Percentiles rank a stretch among this genome's conserved stretches.
These are phyloP conservation scores for Morelia viridis DNA, from an alignment of 2,797 vertebrate genomes.

Conservation along the genomic window DNA sequence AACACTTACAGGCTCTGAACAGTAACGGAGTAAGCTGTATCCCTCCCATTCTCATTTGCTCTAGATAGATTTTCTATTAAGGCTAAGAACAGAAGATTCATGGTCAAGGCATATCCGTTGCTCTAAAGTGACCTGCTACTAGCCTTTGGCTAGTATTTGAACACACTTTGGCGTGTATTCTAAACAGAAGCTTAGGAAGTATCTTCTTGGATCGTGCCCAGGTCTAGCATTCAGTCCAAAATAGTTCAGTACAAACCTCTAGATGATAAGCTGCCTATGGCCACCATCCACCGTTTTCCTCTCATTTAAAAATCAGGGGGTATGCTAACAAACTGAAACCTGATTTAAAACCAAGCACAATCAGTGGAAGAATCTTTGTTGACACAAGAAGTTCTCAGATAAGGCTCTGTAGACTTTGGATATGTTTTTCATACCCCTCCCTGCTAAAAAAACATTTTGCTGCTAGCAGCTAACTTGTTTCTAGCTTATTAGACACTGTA, in stretches of 20 bases:
- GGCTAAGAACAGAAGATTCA: constrained; percentile 15
- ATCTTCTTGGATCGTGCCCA: not conserved
- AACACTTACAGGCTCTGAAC: constrained; percentile 19
- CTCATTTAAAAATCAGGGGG: not conserved
- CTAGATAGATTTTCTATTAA: constrained; percentile 33
- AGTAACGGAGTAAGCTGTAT: constrained; percentile 9
- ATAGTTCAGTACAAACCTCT: not conserved
- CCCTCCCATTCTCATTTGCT: constrained; percentile 24
- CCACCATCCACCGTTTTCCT: fast-evolving
- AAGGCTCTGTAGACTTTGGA: not conserved
- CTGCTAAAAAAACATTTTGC: not conserved
- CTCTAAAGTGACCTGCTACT: not conserved
- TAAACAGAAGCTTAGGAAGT: not conserved
- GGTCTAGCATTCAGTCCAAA: not conserved
- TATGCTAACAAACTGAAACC: not conserved
- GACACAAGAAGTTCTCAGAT: not conserved
- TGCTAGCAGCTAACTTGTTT: not conserved
- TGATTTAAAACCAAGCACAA: not conserved
- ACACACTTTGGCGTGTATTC: not conserved
- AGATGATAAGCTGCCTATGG: not conserved
- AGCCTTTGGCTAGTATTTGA: not conserved
- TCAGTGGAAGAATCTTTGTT: not conserved
- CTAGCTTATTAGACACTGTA: not conserved
- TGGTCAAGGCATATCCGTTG: not conserved
- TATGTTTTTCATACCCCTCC: not conserved